Percentiles rank a stretch among this genome's conserved stretches.
Evolutionary conservation across 2,797 vertebrate species (phyloP).

Genomic region (Numenius phaeopus): DNA sequence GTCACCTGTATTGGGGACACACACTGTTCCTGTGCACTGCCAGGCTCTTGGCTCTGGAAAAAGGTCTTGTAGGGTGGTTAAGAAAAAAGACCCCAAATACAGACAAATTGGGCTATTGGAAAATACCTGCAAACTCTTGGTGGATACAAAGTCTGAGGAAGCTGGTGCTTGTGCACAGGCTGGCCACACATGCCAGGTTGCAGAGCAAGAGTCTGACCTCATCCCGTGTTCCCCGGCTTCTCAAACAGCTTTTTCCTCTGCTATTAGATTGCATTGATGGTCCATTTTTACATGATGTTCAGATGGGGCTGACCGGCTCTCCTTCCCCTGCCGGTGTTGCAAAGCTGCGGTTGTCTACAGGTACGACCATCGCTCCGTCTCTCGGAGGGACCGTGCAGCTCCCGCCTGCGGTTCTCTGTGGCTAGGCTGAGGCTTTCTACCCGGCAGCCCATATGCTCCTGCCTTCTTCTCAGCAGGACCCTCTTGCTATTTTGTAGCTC

Average conservation of each 20-base stretch:
- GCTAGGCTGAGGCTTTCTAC: not conserved
- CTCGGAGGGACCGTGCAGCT: not conserved
- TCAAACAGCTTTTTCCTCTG: not conserved
- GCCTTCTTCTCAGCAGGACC: not conserved
- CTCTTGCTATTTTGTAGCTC: not conserved
- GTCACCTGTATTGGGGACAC: not conserved
- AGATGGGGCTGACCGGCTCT: not conserved
- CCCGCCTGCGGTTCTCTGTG: not conserved
- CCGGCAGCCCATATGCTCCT: rapidly evolving
- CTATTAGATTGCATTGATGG: not conserved
- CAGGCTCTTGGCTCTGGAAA: not conserved
- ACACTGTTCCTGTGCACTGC: rapidly evolving
- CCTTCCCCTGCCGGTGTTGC: not conserved
- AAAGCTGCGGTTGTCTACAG: not conserved
- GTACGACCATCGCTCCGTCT: not conserved
- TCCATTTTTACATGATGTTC: not conserved
- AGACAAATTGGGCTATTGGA: not conserved
- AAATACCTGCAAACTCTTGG: not conserved
- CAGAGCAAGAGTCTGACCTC: not conserved
- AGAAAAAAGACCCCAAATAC: not conserved
- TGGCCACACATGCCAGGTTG: not conserved
- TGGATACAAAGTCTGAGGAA: not conserved
- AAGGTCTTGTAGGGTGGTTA: rapidly evolving
- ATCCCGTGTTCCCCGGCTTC: not conserved
- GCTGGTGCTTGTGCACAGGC: not conserved